Conservation (phyloP, 1,140 invertebrate species). For the Limonius californicus region DNA sequence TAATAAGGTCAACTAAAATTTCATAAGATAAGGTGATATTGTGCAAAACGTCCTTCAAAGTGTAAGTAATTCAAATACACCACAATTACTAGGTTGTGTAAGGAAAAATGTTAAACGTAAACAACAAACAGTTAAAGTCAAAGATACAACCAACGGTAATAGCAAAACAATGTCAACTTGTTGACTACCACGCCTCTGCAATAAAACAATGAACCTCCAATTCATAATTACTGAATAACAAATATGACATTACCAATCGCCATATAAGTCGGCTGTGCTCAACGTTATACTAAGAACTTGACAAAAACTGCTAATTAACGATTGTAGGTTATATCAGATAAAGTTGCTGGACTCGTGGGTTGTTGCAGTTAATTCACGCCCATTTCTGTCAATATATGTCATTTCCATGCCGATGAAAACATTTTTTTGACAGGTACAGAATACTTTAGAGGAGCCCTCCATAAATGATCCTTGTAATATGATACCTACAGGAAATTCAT, state of each 20-base stretch:
- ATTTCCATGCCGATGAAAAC: not conserved
- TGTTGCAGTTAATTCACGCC: conserved; percentile 12
- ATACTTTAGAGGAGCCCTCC: not conserved
- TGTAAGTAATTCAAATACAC: no score
- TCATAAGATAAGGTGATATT: no score
- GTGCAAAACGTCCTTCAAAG: no score
- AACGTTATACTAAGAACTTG: not conserved
- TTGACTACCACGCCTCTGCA: not conserved
- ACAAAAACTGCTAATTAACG: conserved; percentile 13
- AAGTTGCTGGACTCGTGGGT: conserved; percentile 5
- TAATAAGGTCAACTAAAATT: no score
- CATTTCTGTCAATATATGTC: conserved; percentile 11
- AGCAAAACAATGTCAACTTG: conserved; percentile 4
- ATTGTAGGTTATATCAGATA: conserved; percentile 13
- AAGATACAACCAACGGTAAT: no score
- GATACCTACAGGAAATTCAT: not conserved
- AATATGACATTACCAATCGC: conserved; percentile 12
- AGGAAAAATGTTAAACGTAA: no score
- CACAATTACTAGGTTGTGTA: no score
- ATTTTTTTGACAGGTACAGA: conserved; percentile 9
- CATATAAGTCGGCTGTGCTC: conserved; percentile 1
- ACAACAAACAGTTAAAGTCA: no score
- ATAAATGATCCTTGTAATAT: not conserved
- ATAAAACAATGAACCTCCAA: conserved; percentile 9
- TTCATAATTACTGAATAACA: conserved; percentile 14